Percentiles rank a stretch among this genome's conserved stretches.
Evolutionary conservation across 2,797 vertebrate species (phyloP).

Genomic region (Remorina albescens): DNA sequence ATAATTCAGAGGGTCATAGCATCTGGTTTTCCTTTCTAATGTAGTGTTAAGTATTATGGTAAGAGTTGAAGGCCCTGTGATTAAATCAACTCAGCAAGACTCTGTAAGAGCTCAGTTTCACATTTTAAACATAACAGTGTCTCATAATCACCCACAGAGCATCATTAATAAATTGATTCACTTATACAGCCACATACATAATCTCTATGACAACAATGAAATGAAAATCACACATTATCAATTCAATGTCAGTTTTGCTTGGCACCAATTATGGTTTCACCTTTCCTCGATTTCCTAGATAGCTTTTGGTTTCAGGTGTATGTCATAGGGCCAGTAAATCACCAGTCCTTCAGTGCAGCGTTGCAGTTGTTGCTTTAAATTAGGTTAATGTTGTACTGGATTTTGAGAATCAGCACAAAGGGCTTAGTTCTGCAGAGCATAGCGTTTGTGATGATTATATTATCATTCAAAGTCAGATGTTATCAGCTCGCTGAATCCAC

Average conservation of each 20-base stretch:
- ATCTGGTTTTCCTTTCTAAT: constrained; percentile 63
- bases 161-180: constrained; percentile 34
- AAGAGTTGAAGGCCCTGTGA: constrained; percentile 46
- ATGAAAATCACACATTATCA: constrained; percentile 43
- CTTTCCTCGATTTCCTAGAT: constrained; percentile 36
- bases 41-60: constrained; percentile 39
- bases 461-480: constrained; percentile 39
- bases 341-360: constrained; percentile 22
- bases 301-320: constrained; percentile 30
- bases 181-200: constrained; percentile 28
- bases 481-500: constrained; percentile 42
- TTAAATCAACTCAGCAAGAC: constrained; percentile 39
- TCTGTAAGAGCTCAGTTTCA: constrained; percentile 28
- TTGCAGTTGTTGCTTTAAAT: constrained; percentile 36
- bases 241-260: constrained; percentile 30
- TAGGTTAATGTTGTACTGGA: constrained; percentile 18
- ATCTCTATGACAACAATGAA: constrained; percentile 32
- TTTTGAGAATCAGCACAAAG: constrained; percentile 25
- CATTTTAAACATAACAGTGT: constrained; percentile 51
- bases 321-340: constrained; percentile 43
- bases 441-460: constrained; percentile 44
- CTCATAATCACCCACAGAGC: constrained; percentile 18
- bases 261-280: constrained; percentile 23
- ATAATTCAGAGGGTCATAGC: constrained; percentile 40
- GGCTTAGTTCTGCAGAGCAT: constrained; percentile 17